phyloP scores from a whole-genome alignment of 2,797 vertebrate species.

The Myotis daubentonii region DNA sequence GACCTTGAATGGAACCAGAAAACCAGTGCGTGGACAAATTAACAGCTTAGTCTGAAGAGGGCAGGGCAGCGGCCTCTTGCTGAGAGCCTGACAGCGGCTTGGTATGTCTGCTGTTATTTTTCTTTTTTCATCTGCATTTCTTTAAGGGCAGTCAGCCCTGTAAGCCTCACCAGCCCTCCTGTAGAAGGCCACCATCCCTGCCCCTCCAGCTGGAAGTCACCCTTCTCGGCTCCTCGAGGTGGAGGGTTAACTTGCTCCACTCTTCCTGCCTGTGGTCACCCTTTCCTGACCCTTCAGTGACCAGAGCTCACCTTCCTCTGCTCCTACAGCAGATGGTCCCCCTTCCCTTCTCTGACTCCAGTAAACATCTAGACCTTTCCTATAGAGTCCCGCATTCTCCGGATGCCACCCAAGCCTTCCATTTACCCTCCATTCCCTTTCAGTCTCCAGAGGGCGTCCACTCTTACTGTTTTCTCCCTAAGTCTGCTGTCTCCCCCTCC shows the following conservation, averaged over 20 bases:
- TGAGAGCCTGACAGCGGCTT: background rate
- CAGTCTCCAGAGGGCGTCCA: background rate
- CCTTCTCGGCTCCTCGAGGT: background rate
- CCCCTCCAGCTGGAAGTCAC: background rate
- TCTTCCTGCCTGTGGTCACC: background rate
- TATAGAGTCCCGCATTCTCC: background rate
- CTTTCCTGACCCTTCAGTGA: background rate
- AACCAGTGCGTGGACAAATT: slow-evolving; percentile 13
- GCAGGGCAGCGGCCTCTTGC: background rate
- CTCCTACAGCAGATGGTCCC: background rate
- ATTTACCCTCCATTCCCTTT: background rate
- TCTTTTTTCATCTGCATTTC: background rate
- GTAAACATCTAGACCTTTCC: background rate
- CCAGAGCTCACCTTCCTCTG: background rate
- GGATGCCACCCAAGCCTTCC: background rate
- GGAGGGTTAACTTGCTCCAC: background rate
- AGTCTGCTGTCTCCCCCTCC: background rate
- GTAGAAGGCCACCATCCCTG: background rate
- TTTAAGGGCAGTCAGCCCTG: background rate
- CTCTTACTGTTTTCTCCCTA: background rate
- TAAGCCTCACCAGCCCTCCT: background rate
- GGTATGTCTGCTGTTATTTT: background rate
- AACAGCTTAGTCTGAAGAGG: slow-evolving; percentile 16
- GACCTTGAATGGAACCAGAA: background rate
- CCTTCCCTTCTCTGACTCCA: background rate